Conservation (phyloP, 1,140 invertebrate species). For the Homalodisca vitripennis region DNA sequence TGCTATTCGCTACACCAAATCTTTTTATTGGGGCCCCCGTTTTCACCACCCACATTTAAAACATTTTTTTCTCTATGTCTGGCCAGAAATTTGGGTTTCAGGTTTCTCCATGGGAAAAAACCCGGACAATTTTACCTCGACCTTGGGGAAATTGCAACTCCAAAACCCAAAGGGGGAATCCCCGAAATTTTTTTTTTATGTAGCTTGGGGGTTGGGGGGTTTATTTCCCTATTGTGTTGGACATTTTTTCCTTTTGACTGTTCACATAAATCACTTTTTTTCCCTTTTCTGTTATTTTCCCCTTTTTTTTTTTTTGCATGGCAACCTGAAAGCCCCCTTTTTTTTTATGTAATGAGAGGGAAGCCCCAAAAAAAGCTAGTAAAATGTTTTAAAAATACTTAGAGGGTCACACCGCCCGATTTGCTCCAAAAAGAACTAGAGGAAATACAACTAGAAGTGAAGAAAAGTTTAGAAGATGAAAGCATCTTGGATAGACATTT, state of each 20-base stretch:
- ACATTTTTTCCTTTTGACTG: slow-evolving; percentile 63
- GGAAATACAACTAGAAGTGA: slow-evolving; percentile 34
- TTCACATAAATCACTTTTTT: slow-evolving; percentile 64
- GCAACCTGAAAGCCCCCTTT: slow-evolving; percentile 84
- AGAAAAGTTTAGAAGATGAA: slow-evolving; percentile 35
- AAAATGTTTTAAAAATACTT: slow-evolving; percentile 65
- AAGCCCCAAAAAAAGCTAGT: slow-evolving; percentile 60
- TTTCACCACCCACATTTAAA: not conserved
- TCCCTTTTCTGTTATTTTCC: slow-evolving; percentile 61
- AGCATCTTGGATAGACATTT: slow-evolving; percentile 35
- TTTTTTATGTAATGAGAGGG: slow-evolving; percentile 61
- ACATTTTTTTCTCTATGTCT: slow-evolving; percentile 29
- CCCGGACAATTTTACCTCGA: slow-evolving; percentile 79
- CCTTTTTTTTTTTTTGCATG: slow-evolving; percentile 63
- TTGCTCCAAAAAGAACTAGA: slow-evolving; percentile 39
- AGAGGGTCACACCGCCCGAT: slow-evolving; percentile 34
- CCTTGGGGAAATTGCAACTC: slow-evolving; percentile 71
- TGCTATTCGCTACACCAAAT: slow-evolving; percentile 18
- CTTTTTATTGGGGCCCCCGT: not conserved
- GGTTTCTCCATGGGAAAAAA: slow-evolving; percentile 63
- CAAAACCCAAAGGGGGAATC: slow-evolving; percentile 40
- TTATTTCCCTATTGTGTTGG: slow-evolving; percentile 74
- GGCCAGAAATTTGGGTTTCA: slow-evolving; percentile 33
- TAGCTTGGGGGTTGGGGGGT: slow-evolving; percentile 70
- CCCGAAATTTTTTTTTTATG: slow-evolving; percentile 80